Conservation (phyloP, 2,113 vertebrate genomes). For the Ciconia stormi region DNA sequence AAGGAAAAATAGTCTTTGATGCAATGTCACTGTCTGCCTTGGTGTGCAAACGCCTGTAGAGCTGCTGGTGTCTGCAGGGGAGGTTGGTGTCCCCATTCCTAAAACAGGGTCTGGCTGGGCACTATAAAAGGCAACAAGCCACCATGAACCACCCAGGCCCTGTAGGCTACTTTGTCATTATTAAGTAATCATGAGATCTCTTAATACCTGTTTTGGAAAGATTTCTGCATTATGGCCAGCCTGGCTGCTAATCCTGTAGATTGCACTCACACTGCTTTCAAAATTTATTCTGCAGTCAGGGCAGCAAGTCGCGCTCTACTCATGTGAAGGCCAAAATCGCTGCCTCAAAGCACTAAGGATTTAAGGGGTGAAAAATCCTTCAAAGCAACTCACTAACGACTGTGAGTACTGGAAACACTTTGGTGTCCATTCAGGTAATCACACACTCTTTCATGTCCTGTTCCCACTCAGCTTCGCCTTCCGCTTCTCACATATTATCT, state of each 20-base stretch:
- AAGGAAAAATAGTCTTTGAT: neutral
- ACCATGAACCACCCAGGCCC: neutral
- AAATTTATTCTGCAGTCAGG: neutral
- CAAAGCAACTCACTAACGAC: neutral
- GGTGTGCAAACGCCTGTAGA: neutral
- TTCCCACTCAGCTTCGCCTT: neutral
- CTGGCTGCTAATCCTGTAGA: neutral
- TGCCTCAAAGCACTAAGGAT: neutral
- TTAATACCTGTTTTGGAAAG: neutral
- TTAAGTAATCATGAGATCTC: neutral
- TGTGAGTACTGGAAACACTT: neutral
- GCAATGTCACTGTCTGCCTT: neutral
- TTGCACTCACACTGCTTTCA: neutral
- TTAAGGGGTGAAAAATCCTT: conserved; percentile 29
- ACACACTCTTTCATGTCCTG: neutral
- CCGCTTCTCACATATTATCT: neutral
- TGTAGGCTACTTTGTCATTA: neutral
- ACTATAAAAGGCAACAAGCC: neutral
- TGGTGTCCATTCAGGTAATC: conserved; percentile 18
- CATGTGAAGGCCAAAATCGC: neutral
- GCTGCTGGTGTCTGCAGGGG: neutral
- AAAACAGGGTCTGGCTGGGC: neutral
- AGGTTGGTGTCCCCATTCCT: neutral
- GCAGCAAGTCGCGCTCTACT: neutral
- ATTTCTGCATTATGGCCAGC: neutral